Evolutionary conservation across 2,888 invertebrate genomes (phyloP).

Genomic region (Melitaea athalia): DNA sequence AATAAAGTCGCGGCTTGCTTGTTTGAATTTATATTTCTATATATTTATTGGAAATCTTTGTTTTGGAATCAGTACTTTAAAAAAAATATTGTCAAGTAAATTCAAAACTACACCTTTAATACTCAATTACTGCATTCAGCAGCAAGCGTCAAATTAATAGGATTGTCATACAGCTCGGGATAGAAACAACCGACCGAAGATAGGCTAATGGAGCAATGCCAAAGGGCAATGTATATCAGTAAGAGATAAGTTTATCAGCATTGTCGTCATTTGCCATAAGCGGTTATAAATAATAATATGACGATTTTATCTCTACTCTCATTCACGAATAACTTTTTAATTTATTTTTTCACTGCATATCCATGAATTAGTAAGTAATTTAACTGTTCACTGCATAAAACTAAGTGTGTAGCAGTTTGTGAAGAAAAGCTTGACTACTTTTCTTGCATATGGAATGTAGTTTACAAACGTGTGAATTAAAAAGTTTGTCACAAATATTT

Average conservation of each 20-base stretch:
- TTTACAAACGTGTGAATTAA: too few species aligned
- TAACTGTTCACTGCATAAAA: background rate
- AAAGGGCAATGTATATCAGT: constrained; percentile 43
- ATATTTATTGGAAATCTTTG: too few species aligned
- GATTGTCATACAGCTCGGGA: background rate
- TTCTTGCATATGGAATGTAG: background rate
- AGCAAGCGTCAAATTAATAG: background rate
- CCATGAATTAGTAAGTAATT: background rate
- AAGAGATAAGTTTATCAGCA: constrained; percentile 41
- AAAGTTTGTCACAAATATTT: too few species aligned
- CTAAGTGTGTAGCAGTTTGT: background rate
- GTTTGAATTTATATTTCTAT: too few species aligned
- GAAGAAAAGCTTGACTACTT: background rate
- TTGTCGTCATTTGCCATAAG: constrained; percentile 44
- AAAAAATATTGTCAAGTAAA: too few species aligned
- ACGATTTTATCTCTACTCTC: constrained; percentile 5
- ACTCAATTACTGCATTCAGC: background rate
- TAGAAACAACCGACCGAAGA: constrained; percentile 42
- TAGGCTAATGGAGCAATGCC: constrained; percentile 48
- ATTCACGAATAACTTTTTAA: background rate
- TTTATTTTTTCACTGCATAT: background rate
- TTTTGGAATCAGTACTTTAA: too few species aligned
- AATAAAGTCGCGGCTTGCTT: too few species aligned
- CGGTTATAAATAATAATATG: constrained; percentile 39
- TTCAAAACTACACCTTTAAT: background rate